Evolutionary conservation across 2,797 vertebrate species (phyloP), one percentile per base, ranked within the genome.

Genomic region (Taeniopygia guttata): DNA sequence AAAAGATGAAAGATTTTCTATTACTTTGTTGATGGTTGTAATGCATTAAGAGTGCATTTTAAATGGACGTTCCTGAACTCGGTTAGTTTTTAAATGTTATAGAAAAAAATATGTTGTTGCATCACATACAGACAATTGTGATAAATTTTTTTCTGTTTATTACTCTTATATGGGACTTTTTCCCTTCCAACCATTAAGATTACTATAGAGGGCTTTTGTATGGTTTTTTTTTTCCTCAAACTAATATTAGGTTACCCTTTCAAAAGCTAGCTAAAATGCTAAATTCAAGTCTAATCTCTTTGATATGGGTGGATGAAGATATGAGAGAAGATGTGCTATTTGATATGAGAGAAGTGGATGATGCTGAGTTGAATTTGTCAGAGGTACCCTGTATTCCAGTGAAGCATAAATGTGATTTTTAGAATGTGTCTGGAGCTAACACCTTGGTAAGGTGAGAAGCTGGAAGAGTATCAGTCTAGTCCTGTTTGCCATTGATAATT

Each of bases 151-250:
- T 74, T 27, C 38, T 68, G 18, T 45, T 27, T n/a, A 11, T 81
- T 27, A 8, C 20, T 68, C n/a, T 25, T 69, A 16, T 2, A 22
- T 21, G 7, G 59, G 29, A 18, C 9, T 23, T 58, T 49, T 59
- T 11, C 2, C 20, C 13, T 87, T 76, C 30, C 13, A 66, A 6
- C 16, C 32, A 11, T 48, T 59, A 25, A 59, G 48, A 46, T 78
- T 58, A 32, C 27, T 54, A 0, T 23, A 43, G 14, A 34, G 40
- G 43, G 72, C 10, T 76, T 66, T 45, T 32, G 34, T 64, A 13
- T 0, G 0, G 1, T 7, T 3, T 36, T 36, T 43, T 32, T 17
- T 1, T 38, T 38, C 8, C n/a, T 6, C 22, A 8, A 51, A 46
- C 26, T 63, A 54, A 42, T 49, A 59, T 3, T 51, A 18, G 49